These are phyloP conservation scores for Aspidiotus rigidus DNA, from an alignment of 2,888 invertebrate genomes.

Conservation along the genomic window DNA sequence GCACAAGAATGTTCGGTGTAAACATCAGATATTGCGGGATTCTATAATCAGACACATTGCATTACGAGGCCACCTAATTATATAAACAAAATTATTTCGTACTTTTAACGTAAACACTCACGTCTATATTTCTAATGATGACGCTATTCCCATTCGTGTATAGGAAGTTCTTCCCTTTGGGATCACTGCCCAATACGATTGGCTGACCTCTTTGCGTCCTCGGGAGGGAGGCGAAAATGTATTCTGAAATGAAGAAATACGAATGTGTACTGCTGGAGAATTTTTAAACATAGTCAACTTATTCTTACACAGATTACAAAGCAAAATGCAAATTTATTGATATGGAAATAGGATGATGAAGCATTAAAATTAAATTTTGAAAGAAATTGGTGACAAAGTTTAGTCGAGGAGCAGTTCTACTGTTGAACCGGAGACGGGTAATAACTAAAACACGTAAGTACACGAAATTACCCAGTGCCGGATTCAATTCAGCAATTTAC, in stretches of 20 bases:
- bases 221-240: constrained; percentile 86
- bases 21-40: constrained; percentile 86
- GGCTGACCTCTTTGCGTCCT: constrained; percentile 90
- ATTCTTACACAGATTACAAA: no score
- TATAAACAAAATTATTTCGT: background rate
- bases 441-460: background rate
- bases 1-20: constrained; percentile 95
- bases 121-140: constrained; percentile 90
- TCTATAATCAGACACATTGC: constrained; percentile 46
- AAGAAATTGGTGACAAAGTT: background rate
- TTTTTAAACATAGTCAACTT: no score
- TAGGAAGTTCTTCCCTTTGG: constrained; percentile 91
- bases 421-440: background rate
- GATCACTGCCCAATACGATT: constrained; percentile 87
- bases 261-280: background rate
- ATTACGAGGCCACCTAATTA: background rate
- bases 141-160: constrained; percentile 97
- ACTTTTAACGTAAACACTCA: constrained; percentile 43
- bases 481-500: background rate
- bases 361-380: background rate
- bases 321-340: no score
- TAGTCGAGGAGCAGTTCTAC: background rate
- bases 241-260: constrained; percentile 54
- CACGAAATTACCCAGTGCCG: background rate
- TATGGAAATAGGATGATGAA: no score